Evolutionary conservation across 2,797 vertebrate species (phyloP).

Genomic region (Sparus aurata): DNA sequence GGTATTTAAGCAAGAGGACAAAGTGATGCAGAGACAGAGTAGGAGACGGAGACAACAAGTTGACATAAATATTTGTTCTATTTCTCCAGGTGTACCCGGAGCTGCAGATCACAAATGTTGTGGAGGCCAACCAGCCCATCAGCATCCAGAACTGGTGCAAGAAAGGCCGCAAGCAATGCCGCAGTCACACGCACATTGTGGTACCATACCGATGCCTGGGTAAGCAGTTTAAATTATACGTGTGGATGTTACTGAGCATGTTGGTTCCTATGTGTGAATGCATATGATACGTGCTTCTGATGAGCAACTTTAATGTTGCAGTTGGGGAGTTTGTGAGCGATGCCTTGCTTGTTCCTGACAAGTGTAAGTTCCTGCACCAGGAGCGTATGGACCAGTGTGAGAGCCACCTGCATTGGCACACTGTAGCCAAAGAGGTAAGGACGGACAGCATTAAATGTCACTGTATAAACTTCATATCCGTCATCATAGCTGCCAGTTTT

Average conservation of each 20-base stretch:
- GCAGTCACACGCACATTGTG: slow-evolving; percentile 92
- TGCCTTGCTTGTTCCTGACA: slow-evolving; percentile 96
- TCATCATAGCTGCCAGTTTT: background rate
- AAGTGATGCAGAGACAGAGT: slow-evolving; percentile 8
- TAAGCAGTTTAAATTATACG: slow-evolving; percentile 71
- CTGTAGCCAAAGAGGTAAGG: slow-evolving; percentile 96
- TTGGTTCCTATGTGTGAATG: slow-evolving; percentile 17
- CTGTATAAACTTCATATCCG: background rate
- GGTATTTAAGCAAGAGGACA: slow-evolving; percentile 62
- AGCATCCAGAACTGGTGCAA: slow-evolving; percentile 96
- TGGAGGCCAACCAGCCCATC: slow-evolving; percentile 95
- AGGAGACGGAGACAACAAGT: background rate
- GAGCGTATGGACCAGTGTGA: slow-evolving; percentile 98
- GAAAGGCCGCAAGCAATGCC: slow-evolving; percentile 92
- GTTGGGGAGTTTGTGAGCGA: slow-evolving; percentile 99
- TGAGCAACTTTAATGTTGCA: slow-evolving; percentile 68
- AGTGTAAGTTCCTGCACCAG: slow-evolving; percentile 98
- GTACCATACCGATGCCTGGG: slow-evolving; percentile 97
- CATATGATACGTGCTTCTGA: background rate
- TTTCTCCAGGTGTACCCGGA: slow-evolving; percentile 93
- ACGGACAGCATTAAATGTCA: background rate
- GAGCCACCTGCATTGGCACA: slow-evolving; percentile 98
- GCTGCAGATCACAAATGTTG: slow-evolving; percentile 96
- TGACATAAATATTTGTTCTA: background rate
- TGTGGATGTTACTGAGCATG: background rate